A percentile compares a stretch with the other conserved stretches of the same genome.
Conservation (phyloP, 2,113 vertebrate genomes). For the Triplophysa siluroides region DNA sequence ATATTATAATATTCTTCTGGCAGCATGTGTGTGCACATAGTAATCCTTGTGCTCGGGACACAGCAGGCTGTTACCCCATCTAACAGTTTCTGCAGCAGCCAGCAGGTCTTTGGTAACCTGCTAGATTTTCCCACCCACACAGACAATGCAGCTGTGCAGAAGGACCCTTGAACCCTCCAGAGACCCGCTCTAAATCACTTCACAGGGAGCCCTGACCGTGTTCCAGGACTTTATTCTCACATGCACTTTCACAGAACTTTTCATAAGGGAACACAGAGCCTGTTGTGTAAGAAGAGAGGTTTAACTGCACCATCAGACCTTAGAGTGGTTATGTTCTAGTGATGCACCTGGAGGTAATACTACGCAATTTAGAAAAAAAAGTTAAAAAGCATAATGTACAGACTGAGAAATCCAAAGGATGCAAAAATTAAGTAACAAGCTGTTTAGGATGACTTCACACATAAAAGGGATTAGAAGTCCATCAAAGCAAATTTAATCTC, state of each 20-base stretch:
- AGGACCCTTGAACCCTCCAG: slow-evolving; percentile 5
- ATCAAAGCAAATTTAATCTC: too few species aligned
- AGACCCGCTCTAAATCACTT: slow-evolving; percentile 39
- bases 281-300: slow-evolving; percentile 5
- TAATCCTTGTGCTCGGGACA: slow-evolving; percentile 28
- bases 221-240: slow-evolving; percentile 15
- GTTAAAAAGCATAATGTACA: background rate
- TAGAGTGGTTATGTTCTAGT: background rate
- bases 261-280: slow-evolving; percentile 5
- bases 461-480: background rate
- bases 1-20: background rate
- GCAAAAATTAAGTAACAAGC: background rate
- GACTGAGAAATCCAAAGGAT: background rate
- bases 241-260: slow-evolving; percentile 21
- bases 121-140: slow-evolving; percentile 3
- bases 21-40: slow-evolving; percentile 31
- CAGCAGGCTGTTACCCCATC: background rate
- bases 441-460: background rate
- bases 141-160: slow-evolving; percentile 28
- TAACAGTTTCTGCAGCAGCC: background rate
- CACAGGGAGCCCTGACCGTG: slow-evolving; percentile 7
- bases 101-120: slow-evolving; percentile 19
- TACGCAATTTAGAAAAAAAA: background rate
- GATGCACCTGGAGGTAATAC: background rate
- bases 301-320: slow-evolving; percentile 13